Evolutionary conservation across 2,888 invertebrate genomes (phyloP).

Genomic region (Morpho achilles): DNA sequence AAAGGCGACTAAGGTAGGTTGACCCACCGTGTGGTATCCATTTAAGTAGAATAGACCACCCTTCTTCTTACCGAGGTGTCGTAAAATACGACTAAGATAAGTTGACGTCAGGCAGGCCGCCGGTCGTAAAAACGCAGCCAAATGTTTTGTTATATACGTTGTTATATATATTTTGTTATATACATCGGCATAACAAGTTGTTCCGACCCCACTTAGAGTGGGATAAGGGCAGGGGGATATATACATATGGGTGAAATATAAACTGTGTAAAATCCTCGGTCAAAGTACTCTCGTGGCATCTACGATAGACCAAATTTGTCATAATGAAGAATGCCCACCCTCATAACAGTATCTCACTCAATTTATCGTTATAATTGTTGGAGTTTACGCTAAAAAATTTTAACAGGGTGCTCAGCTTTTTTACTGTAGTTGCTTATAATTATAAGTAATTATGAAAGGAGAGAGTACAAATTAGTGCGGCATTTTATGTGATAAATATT

Average conservation of each 20-base stretch:
- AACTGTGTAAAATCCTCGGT: background rate
- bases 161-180: no score
- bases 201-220: no score
- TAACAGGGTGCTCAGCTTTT: constrained; percentile 13
- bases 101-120: no score
- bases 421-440: constrained; percentile 12
- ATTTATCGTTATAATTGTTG: constrained; percentile 59
- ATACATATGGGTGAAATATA: background rate
- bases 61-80: no score
- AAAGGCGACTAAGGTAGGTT: no score
- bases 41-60: no score
- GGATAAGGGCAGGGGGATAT: no score
- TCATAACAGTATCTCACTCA: constrained; percentile 61
- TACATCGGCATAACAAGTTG: no score
- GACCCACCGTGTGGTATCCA: no score
- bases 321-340: constrained; percentile 66
- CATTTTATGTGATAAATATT: constrained; percentile 11
- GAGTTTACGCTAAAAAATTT: constrained; percentile 35
- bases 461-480: constrained; percentile 11
- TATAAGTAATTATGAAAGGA: constrained; percentile 10
- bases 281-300: background rate
- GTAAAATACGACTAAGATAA: no score
- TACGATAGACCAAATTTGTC: constrained; percentile 50
- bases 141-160: no score
- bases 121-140: no score